A percentile compares a stretch with the other conserved stretches of the same genome.
Conservation (phyloP, 2,113 vertebrate genomes). For the Pseudolaguvia tuberculata region DNA sequence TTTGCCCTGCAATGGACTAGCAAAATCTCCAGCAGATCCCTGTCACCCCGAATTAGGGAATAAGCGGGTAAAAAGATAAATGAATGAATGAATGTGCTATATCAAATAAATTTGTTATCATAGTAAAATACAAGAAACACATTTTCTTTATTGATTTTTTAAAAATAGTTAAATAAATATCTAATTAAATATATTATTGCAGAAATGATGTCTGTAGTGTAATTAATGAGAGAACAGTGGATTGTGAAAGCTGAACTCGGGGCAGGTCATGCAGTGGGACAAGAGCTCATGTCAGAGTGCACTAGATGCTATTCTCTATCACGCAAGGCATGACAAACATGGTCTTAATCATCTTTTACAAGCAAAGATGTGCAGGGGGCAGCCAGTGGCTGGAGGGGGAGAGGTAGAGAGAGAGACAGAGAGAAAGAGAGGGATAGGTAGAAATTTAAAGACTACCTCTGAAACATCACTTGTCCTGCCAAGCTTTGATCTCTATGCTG, state of each 20-base stretch:
- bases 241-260: conserved; percentile 61
- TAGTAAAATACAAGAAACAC: conserved; percentile 3
- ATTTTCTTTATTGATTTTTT: neutral
- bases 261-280: conserved; percentile 34
- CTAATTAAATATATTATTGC: conserved; percentile 26
- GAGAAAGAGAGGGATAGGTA: conserved; percentile 86
- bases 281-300: conserved; percentile 40
- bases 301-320: conserved; percentile 87
- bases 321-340: conserved; percentile 98
- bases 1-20: too few relatives aligned
- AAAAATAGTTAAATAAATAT: conserved; percentile 24
- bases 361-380: conserved; percentile 95
- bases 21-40: too few relatives aligned
- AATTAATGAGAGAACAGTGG: conserved; percentile 58
- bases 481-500: conserved; percentile 94
- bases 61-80: too few relatives aligned
- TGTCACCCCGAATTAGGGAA: too few relatives aligned
- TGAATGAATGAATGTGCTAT: too few relatives aligned
- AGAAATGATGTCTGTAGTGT: conserved; percentile 13
- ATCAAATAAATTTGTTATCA: conserved; percentile 17
- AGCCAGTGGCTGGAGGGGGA: conserved; percentile 91
- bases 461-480: conserved; percentile 92
- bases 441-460: conserved; percentile 90
- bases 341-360: conserved; percentile 99
- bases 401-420: conserved; percentile 77